phyloP scores from a whole-genome alignment of 1,140 invertebrate genomes.

The Cylas formicarius region DNA sequence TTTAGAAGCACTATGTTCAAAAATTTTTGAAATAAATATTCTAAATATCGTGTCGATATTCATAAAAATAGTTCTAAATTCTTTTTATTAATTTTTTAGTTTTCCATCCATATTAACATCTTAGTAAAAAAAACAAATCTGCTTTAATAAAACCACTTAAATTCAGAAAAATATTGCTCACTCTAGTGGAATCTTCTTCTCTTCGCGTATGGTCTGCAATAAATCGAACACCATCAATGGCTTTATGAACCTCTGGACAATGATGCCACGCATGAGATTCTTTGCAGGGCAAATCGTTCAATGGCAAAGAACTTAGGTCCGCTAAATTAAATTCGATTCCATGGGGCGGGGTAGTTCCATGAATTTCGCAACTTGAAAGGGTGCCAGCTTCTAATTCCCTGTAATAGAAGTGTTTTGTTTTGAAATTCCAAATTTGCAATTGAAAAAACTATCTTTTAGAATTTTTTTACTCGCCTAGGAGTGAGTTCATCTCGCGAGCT shows the following conservation, averaged over 20 bases:
- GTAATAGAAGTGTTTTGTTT: slow-evolving; percentile 14
- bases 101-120: too few relatives aligned
- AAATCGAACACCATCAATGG: slow-evolving; percentile 84
- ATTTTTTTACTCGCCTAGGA: slow-evolving; percentile 41
- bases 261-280: slow-evolving; percentile 62
- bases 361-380: slow-evolving; percentile 54
- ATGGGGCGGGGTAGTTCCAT: slow-evolving; percentile 52
- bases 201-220: slow-evolving; percentile 89
- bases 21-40: too few relatives aligned
- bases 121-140: too few relatives aligned
- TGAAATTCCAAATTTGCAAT: slow-evolving; percentile 4
- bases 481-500: slow-evolving; percentile 51
- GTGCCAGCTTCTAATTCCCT: slow-evolving; percentile 53
- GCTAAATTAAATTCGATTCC: slow-evolving; percentile 27
- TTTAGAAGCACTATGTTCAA: too few relatives aligned
- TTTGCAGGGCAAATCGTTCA: slow-evolving; percentile 30
- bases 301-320: too few relatives aligned
- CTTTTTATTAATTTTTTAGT: too few relatives aligned
- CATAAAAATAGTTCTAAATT: too few relatives aligned
- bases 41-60: too few relatives aligned
- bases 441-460: slow-evolving; percentile 3
- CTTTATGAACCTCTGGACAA: slow-evolving; percentile 86
- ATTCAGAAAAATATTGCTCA: slow-evolving; percentile 49
- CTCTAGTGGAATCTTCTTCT: slow-evolving; percentile 85
- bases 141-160: too few relatives aligned